Conservation (phyloP, 2,797 vertebrate genomes). For the Euphonia xanthogaster region DNA sequence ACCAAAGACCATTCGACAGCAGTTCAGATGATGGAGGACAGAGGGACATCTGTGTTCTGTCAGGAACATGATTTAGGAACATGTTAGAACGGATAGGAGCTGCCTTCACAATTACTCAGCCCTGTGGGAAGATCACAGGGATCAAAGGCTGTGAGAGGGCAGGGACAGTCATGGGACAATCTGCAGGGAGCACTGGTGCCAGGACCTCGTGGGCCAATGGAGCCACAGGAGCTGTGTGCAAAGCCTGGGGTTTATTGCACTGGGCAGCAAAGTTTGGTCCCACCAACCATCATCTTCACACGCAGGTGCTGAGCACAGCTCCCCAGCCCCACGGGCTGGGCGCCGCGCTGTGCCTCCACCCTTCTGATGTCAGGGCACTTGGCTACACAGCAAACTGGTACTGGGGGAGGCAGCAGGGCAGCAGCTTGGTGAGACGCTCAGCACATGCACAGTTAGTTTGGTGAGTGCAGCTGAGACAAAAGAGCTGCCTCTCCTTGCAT, state of each 20-base stretch:
- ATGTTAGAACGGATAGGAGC: not conserved
- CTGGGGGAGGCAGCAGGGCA: not conserved
- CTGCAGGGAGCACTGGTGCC: not conserved
- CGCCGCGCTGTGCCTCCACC: fast-evolving
- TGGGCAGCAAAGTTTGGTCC: not conserved
- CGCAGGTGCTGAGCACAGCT: not conserved
- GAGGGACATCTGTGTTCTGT: not conserved
- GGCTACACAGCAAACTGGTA: not conserved
- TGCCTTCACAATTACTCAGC: not conserved
- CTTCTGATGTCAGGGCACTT: not conserved
- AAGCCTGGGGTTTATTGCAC: not conserved
- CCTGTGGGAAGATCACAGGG: not conserved
- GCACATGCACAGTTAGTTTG: not conserved
- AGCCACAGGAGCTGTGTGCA: not conserved
- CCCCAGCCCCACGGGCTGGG: fast-evolving
- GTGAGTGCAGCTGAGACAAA: not conserved
- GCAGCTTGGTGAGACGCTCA: not conserved
- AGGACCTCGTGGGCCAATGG: fast-evolving
- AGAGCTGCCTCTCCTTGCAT: not conserved
- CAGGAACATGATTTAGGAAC: not conserved
- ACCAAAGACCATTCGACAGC: not conserved
- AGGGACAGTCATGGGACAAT: not conserved
- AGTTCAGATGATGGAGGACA: not conserved
- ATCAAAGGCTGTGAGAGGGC: not conserved
- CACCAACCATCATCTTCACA: not conserved